Evolutionary conservation across 2,888 invertebrate species (phyloP).

Genomic region (Monopis laevigella): DNA sequence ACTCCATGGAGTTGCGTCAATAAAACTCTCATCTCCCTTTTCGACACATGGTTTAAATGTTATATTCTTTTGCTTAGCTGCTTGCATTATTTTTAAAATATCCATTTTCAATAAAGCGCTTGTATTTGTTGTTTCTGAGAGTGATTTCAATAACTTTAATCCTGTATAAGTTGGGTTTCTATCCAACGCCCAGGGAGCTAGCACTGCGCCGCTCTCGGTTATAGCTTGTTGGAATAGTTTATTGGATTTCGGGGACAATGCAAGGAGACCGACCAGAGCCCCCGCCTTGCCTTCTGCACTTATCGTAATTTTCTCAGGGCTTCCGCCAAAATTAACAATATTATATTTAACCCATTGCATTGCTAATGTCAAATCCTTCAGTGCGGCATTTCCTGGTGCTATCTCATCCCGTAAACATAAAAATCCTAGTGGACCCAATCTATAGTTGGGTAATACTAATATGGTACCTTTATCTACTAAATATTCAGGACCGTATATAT

Average conservation of each 20-base stretch:
- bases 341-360: constrained; percentile 18
- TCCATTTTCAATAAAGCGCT: constrained; percentile 20
- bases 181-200: constrained; percentile 14
- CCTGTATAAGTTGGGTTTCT: constrained; percentile 16
- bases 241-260: constrained; percentile 15
- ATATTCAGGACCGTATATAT: constrained; percentile 23
- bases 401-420: constrained; percentile 15
- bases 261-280: constrained; percentile 16
- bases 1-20: constrained; percentile 34
- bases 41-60: constrained; percentile 39
- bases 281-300: constrained; percentile 18
- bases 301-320: constrained; percentile 17
- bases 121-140: constrained; percentile 30
- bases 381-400: constrained; percentile 18
- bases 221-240: constrained; percentile 17
- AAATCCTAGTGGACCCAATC: constrained; percentile 22
- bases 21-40: constrained; percentile 25
- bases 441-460: constrained; percentile 9
- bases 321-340: constrained; percentile 18
- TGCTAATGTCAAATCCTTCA: constrained; percentile 19
- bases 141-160: constrained; percentile 39
- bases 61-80: constrained; percentile 24
- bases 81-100: constrained; percentile 22
- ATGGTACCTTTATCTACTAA: constrained; percentile 4
- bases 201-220: constrained; percentile 16